Evolutionary conservation across 2,888 invertebrate genomes (phyloP), one percentile per base, ranked within the genome.

Genomic region (Agriopis aurantiaria): DNA sequence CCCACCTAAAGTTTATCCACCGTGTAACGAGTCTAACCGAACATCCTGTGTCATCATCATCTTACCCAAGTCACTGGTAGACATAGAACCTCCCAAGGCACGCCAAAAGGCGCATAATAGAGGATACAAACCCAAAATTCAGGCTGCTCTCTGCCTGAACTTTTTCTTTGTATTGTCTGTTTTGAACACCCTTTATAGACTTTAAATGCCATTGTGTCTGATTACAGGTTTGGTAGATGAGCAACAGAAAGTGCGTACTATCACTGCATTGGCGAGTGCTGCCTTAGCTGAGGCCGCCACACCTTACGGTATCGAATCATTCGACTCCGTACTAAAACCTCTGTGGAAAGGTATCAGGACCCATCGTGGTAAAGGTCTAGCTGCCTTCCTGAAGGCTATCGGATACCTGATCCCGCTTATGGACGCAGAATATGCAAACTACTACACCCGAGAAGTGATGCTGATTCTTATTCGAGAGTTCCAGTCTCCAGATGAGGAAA

Each of bases 361-460:
- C 0, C 97, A 97, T 86, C 95, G 97, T 78, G 97, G 97, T 71
- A 97, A 99, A 95, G 99, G 99, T 91, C 95, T 99, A 78, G 99
- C 99, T 72, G 99, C 99, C n/a, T 99, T 99, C 93, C 95, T 99
- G 72, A 99, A 99, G 90, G 99, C 99, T 59, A 99, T 99, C 88
- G 99, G 99, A 75, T 99, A 99, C 88, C 95, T 99, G 63, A 99
- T 99, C 80, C 99, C 99, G 0, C 95, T 99, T 73, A 99, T 99
- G 99, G 99, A 99, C 86, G 99, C 99, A 68, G 99, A 99, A 91
- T 99, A 99, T 85, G 99, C 99, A 0, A 99, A 99, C 91, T 99
- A 99, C 90, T 99, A 99, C 87, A 99, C 99, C 0, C 96, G 99
- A 80, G 99, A 99, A 97, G 99, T 99, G 88, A 99, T 99, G 99